Conservation (phyloP, 2,888 invertebrate genomes). For the Acleris sparsana region DNA sequence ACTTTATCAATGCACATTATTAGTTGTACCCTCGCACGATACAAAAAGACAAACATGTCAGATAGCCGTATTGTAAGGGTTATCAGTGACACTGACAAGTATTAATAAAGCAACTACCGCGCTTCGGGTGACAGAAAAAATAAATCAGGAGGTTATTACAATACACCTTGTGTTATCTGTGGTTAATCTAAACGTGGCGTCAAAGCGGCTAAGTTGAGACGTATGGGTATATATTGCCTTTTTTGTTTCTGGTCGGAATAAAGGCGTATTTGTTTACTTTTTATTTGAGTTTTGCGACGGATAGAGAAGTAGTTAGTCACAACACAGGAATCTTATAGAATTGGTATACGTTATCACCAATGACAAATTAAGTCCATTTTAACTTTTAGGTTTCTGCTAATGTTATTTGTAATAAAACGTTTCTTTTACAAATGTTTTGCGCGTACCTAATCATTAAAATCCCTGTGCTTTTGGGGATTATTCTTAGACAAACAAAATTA, state of each 20-base stretch:
- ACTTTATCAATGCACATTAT: conserved; percentile 27
- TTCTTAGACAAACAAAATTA: too few relatives aligned
- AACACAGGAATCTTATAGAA: too few relatives aligned
- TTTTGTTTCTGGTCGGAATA: neutral
- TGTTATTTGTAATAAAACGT: too few relatives aligned
- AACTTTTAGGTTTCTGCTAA: too few relatives aligned
- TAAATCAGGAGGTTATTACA: conserved; percentile 71
- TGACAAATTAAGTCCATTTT: too few relatives aligned
- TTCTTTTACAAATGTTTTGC: too few relatives aligned
- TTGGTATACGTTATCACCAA: too few relatives aligned
- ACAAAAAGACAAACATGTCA: conserved; percentile 66
- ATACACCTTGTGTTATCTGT: conserved; percentile 54
- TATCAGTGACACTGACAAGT: conserved; percentile 79
- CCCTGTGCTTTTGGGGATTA: too few relatives aligned
- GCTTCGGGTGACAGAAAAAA: conserved; percentile 55
- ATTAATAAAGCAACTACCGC: conserved; percentile 78
- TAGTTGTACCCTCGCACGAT: conserved; percentile 23
- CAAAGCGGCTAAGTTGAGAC: conserved; percentile 36
- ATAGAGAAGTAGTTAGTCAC: neutral
- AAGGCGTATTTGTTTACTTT: neutral
- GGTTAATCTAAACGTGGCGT: conserved; percentile 63
- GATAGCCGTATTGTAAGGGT: conserved; percentile 57
- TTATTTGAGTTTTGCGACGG: neutral
- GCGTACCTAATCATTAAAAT: too few relatives aligned
- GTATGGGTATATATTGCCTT: neutral